Conservation (phyloP, 2,888 invertebrate genomes). For the Meiosimyza platycephala region DNA sequence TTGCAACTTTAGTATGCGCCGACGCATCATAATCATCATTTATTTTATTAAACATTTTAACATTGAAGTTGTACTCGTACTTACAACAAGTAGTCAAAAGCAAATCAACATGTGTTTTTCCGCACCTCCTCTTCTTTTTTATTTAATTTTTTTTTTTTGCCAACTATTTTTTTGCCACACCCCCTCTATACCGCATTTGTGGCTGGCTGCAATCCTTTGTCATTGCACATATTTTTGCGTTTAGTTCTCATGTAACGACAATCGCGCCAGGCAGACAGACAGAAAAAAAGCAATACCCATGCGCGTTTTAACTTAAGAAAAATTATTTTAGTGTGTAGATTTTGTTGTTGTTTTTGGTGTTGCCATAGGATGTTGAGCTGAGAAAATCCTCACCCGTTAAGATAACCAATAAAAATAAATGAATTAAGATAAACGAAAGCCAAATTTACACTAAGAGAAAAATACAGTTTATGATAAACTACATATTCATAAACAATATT, state of each 20-base stretch:
- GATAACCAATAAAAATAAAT: slow-evolving; percentile 10
- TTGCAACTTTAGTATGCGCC: neutral
- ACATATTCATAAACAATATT: no score
- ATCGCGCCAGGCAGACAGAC: no score
- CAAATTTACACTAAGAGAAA: neutral
- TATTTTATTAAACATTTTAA: slow-evolving; percentile 29
- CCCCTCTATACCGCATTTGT: neutral
- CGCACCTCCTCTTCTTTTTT: slow-evolving; percentile 15
- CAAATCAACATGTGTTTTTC: slow-evolving; percentile 34
- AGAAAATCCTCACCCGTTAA: slow-evolving; percentile 35
- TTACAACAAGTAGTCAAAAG: slow-evolving; percentile 31
- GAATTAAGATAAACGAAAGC: slow-evolving; percentile 5
- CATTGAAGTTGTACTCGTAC: neutral
- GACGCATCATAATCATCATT: slow-evolving; percentile 30
- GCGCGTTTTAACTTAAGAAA: slow-evolving; percentile 17
- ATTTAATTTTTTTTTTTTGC: neutral
- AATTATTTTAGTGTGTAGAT: slow-evolving; percentile 21
- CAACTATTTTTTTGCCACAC: no score
- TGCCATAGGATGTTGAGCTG: slow-evolving; percentile 27
- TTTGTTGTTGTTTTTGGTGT: neutral
- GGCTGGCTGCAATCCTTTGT: slow-evolving; percentile 30
- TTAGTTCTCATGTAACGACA: slow-evolving; percentile 29
- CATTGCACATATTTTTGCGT: slow-evolving; percentile 22
- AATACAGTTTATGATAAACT: neutral
- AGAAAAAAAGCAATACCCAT: slow-evolving; percentile 19